Base-by-base conservation (phyloP, 37 sponge, comb jelly and placozoan genomes). In the Diacarnus erythraeanus region DNA sequence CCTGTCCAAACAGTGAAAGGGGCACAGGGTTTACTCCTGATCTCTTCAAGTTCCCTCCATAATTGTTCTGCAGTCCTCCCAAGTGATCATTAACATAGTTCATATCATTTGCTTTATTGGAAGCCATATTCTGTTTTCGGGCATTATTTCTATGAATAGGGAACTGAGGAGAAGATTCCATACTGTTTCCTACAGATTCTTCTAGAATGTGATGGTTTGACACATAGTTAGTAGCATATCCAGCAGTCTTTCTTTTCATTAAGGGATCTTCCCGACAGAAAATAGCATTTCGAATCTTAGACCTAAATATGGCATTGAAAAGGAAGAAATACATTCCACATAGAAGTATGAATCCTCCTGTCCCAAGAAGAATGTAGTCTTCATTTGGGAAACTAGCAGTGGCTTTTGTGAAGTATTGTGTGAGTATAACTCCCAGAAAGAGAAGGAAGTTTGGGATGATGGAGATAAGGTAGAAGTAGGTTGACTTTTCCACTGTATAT, bases 81-180 rank as follows among this genome's bases (percentile, higher is more conserved):
- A 75, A 68, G 36, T 83, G 75, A 37, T 42, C 43, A 15, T 34
- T 57, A 23, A 83, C 51, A 67, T 83, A 83, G 59, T 83, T 66
- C 26, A 76, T 15, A 12, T 44, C 41, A 35, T 80, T 57, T 67
- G 39, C 27, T 43, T 29, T 21, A 25, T 80, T 30, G 23, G 40
- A 23, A 35, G 42, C 5, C 34, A n/a, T 78, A 31, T 23, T 4
- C 8, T 63, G 26, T 63, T 63, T 23, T 25, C 20, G 26, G 30
- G 8, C 20, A 15, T 8, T 5, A 15, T 63, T 23, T 6, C 8
- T 27, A 25, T 30, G 64, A 63, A 15, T 25, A 25, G 4, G 30
- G 4, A 6, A 25, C 18, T 63, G 64, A 12, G 6, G 18, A 6
- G 64, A 27, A 30, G 64, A 63, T 15, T 23, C 6, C 8, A 12